These are phyloP conservation scores for Champsocephalus esox DNA, from an alignment of 2,797 vertebrate species.

Conservation along the genomic window DNA sequence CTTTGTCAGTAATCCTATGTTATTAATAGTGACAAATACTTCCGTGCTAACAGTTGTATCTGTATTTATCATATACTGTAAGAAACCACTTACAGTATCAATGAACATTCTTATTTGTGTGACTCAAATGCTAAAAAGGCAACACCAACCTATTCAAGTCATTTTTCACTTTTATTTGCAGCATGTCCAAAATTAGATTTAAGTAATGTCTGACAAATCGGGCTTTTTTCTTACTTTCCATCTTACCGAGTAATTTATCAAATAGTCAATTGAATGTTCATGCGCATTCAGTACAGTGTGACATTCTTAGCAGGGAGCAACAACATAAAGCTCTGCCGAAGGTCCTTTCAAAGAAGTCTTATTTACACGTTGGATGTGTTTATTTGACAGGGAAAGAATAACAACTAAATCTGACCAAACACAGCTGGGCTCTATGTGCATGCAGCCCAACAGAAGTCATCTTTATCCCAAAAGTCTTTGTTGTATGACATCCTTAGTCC, in stretches of 20 bases:
- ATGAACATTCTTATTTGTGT: background rate
- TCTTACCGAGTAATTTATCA: background rate
- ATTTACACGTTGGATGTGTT: background rate
- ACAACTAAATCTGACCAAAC: background rate
- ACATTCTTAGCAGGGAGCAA: background rate
- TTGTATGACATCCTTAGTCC: background rate
- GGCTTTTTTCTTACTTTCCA: conserved; percentile 10
- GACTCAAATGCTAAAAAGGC: conserved; percentile 11
- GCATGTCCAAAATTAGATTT: conserved; percentile 2
- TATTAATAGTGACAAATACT: background rate
- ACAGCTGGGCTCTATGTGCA: conserved; percentile 1
- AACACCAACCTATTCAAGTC: background rate
- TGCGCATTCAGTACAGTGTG: background rate
- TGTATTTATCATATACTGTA: background rate
- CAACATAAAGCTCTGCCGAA: background rate
- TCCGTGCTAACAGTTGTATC: background rate
- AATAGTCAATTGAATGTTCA: conserved; percentile 24
- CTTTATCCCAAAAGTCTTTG: background rate
- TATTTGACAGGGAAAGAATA: conserved; percentile 2
- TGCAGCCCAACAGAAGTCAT: background rate
- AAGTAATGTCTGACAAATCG: conserved; percentile 18
- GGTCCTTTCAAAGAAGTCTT: background rate
- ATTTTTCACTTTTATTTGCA: conserved; percentile 17
- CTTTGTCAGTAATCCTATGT: background rate
- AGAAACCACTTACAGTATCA: background rate